Conservation (phyloP, 2,113 vertebrate genomes). For the Suricata suricatta region DNA sequence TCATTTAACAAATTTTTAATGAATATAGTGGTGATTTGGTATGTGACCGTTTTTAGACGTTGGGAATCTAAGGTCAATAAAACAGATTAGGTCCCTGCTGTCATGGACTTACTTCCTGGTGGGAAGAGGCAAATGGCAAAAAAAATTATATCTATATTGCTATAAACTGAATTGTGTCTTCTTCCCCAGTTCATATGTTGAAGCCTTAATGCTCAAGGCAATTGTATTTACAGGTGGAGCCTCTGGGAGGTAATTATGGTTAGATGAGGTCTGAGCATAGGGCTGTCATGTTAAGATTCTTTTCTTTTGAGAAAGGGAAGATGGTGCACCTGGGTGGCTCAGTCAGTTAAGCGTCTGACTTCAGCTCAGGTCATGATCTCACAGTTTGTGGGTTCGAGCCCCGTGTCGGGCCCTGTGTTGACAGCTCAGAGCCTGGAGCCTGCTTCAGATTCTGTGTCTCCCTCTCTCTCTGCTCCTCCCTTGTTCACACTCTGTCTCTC, state of each 20-base stretch:
- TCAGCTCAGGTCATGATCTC: too few species aligned
- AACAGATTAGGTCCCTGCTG: neutral
- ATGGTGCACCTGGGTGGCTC: neutral
- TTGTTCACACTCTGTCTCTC: too few species aligned
- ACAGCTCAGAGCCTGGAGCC: too few species aligned
- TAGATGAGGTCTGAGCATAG: neutral
- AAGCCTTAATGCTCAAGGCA: neutral
- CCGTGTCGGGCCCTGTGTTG: too few species aligned
- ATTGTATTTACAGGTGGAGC: neutral
- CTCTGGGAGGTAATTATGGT: neutral
- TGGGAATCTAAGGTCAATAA: neutral
- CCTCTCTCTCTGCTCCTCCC: too few species aligned
- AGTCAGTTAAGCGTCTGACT: too few species aligned
- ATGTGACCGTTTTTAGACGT: neutral
- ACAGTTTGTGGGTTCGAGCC: too few species aligned
- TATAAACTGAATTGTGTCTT: neutral
- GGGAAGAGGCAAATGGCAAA: neutral
- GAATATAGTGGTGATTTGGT: neutral
- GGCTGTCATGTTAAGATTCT: neutral
- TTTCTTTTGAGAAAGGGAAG: neutral
- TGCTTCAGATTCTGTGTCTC: too few species aligned
- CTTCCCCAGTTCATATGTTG: neutral
- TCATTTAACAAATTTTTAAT: neutral
- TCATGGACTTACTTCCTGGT: neutral
- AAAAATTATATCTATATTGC: neutral